Evolutionary conservation across 2,113 vertebrate species (phyloP).

Genomic region (Poeciliopsis retropinna): DNA sequence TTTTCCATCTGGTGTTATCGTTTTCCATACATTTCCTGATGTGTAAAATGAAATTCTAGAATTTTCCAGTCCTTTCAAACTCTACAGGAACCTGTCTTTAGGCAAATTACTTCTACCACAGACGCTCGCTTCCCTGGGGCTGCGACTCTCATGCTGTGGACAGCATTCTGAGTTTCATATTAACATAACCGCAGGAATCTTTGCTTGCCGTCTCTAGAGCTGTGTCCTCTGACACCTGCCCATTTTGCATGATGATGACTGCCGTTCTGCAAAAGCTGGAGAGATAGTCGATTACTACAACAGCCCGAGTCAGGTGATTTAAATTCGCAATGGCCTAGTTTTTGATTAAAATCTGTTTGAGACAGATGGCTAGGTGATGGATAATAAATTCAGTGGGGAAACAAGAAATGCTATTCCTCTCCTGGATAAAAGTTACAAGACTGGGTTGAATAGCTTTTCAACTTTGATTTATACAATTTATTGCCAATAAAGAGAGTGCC

Average conservation of each 20-base stretch:
- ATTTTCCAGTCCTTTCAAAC: neutral
- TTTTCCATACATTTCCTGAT: neutral
- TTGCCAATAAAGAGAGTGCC: neutral
- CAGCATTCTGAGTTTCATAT: neutral
- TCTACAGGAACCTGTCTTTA: neutral
- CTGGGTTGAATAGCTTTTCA: neutral
- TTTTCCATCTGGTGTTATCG: neutral
- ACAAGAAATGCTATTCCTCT: neutral
- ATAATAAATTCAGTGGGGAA: slow-evolving; percentile 6
- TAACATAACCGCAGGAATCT: neutral
- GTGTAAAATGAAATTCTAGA: neutral
- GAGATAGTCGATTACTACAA: slow-evolving; percentile 31
- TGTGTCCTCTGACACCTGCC: slow-evolving; percentile 19
- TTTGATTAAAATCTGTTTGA: slow-evolving; percentile 16
- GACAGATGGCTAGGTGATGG: neutral
- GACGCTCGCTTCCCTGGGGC: neutral
- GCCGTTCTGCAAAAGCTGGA: neutral
- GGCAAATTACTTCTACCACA: neutral
- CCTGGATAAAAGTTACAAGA: neutral
- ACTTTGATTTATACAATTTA: neutral
- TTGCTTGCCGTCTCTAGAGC: slow-evolving; percentile 16
- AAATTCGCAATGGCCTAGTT: slow-evolving; percentile 17
- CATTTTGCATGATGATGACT: slow-evolving; percentile 19
- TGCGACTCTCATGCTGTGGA: neutral
- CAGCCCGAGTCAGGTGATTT: slow-evolving; percentile 18